These are phyloP conservation scores for Catagonus wagneri DNA, from an alignment of 2,113 vertebrate genomes.

Conservation along the genomic window DNA sequence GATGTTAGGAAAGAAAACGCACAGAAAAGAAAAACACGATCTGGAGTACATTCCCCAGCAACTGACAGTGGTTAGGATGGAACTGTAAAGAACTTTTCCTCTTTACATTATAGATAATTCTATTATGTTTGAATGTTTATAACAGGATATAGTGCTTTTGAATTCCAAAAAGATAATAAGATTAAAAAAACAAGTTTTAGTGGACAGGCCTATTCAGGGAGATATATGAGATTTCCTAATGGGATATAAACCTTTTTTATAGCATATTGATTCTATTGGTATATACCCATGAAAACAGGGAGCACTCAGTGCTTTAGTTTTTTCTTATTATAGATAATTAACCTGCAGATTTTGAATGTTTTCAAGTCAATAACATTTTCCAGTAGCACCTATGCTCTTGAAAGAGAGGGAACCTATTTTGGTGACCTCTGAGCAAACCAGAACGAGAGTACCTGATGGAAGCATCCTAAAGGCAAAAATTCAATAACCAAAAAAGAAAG, in stretches of 20 bases:
- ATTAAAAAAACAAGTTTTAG: not conserved
- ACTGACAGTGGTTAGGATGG: not conserved
- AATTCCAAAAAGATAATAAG: slow-evolving; percentile 57
- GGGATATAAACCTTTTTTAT: slow-evolving; percentile 67
- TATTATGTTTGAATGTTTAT: not conserved
- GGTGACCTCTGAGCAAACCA: not conserved
- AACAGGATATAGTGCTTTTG: slow-evolving; percentile 38
- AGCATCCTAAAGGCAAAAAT: not conserved
- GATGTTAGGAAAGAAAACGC: slow-evolving; percentile 25
- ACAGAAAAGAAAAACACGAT: not conserved
- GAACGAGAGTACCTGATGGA: not conserved
- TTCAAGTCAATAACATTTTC: not conserved
- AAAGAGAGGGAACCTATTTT: not conserved
- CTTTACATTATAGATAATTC: slow-evolving; percentile 12
- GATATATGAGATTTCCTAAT: slow-evolving; percentile 50
- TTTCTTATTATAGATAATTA: slow-evolving; percentile 54
- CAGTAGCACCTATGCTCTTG: not conserved
- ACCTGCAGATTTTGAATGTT: slow-evolving; percentile 40
- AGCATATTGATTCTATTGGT: slow-evolving; percentile 66
- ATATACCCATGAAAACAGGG: slow-evolving; percentile 56
- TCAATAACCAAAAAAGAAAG: not conserved
- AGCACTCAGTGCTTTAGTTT: slow-evolving; percentile 25
- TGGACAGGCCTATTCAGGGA: not conserved
- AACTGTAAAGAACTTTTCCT: not conserved
- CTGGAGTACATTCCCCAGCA: not conserved